Base-by-base conservation (phyloP, 2,797 vertebrate species). In the Mormyrus proboscirostris region DNA sequence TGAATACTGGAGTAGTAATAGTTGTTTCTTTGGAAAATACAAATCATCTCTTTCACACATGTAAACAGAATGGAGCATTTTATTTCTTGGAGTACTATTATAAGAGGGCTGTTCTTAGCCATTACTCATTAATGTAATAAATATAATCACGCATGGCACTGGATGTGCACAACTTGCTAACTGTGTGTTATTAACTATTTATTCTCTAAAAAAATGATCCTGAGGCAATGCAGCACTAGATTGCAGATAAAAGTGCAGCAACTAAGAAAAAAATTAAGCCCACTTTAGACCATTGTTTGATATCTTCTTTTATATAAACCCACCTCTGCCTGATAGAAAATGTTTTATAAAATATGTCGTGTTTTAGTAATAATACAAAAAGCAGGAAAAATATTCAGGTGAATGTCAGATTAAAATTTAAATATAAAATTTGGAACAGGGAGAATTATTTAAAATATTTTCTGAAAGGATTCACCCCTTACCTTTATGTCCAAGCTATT, bases 401-500 rank as follows among this genome's bases (percentile, higher is more conserved):
- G 25, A 69, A 69, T 69, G 25, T 69, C 25, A 29, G 4, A 29
- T 10, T 14, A 12, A 14, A 33, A 33, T 69, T 69, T 10, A 69
- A 69, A 33, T 69, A 25, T 33, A 69, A 69, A 69, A 69, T 29
- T 69, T 14, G 62, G 25, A 69, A 12, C 1, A 69, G 10, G 62
- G 9, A 10, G 25, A 69, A 69, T 69, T 69, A 69, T 33, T 69
- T 69, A 14, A 69, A 69, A 69, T 33, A 69, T 33, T 4, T 73
- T 33, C 19, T 25, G 9, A 12, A 53, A 53, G 51, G 33, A 87
- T 25, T 44, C 1, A 53, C 62, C 14, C 25, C 91, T 93, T 94
- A 99, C 98, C 96, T 97, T 97, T 87, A 96, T 90, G 90, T 97
- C 96, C 88, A 97, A 94, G 88, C 96, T 96, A 85, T 98, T 98